These are phyloP conservation scores for Caenorhabditis plicata DNA, from an alignment of 2,888 invertebrate genomes.

Conservation along the genomic window DNA sequence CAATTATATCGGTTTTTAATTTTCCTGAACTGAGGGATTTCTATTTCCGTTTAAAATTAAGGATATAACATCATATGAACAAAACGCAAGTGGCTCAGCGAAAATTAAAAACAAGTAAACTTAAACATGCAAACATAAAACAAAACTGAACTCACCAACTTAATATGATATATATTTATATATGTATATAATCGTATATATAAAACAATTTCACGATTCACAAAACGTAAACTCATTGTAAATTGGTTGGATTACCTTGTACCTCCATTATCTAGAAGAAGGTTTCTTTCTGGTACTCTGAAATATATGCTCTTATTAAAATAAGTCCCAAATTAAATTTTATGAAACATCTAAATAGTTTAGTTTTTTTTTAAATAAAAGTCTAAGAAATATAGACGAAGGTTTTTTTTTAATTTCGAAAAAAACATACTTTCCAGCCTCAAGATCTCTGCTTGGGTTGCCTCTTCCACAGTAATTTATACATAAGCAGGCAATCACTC, in stretches of 20 bases:
- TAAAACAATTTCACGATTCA: too few species aligned
- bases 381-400: too few species aligned
- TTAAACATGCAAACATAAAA: too few species aligned
- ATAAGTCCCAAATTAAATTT: too few species aligned
- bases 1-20: background rate
- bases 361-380: too few species aligned
- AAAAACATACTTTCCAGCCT: conserved; percentile 33
- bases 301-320: conserved; percentile 3
- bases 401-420: background rate
- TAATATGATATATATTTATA: too few species aligned
- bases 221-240: conserved; percentile 2
- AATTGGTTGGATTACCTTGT: conserved; percentile 15
- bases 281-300: conserved; percentile 24
- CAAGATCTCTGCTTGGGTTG: conserved; percentile 26
- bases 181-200: too few species aligned
- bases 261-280: conserved; percentile 18
- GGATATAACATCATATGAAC: background rate
- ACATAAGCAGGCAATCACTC: conserved; percentile 67
- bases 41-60: background rate
- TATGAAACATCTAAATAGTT: too few species aligned
- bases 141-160: too few species aligned
- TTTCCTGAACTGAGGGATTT: background rate
- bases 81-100: background rate
- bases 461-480: conserved; percentile 50
- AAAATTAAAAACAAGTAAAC: too few species aligned